Evolutionary conservation across 2,888 invertebrate genomes (phyloP).

Genomic region (Rugalucina vietnamica): DNA sequence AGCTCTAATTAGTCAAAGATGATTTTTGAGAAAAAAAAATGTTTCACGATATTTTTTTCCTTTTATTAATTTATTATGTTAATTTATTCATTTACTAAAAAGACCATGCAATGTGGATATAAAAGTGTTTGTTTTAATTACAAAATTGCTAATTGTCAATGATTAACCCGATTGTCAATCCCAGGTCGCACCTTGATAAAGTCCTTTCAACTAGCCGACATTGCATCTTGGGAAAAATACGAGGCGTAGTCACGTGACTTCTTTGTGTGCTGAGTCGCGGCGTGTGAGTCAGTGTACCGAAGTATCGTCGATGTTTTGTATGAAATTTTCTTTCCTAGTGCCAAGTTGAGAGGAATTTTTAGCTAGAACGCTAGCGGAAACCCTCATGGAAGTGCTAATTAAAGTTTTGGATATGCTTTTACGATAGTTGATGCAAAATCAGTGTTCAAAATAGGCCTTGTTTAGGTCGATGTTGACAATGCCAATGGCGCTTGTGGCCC

Average conservation of each 20-base stretch:
- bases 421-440: conserved; percentile 60
- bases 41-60: too few species aligned
- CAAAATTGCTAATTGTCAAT: background rate
- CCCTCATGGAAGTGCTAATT: conserved; percentile 57
- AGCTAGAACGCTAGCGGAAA: conserved; percentile 51
- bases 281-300: conserved; percentile 80
- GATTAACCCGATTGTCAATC: background rate
- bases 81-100: background rate
- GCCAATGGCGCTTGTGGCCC: conserved; percentile 92
- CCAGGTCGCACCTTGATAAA: conserved; percentile 54
- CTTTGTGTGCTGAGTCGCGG: conserved; percentile 82
- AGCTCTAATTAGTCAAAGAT: too few species aligned
- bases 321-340: conserved; percentile 48
- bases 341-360: conserved; percentile 44
- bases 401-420: conserved; percentile 62
- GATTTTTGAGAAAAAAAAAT: too few species aligned
- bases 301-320: conserved; percentile 39
- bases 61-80: too few species aligned
- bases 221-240: conserved; percentile 77
- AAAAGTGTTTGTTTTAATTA: too few species aligned
- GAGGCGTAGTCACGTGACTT: conserved; percentile 83
- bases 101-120: too few species aligned
- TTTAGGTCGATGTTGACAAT: conserved; percentile 68
- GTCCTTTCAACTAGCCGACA: conserved; percentile 62
- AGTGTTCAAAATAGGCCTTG: conserved; percentile 59